Percentiles rank a stretch among this genome's conserved stretches.
These are phyloP conservation scores for Hemicrepidius hirtus DNA, from an alignment of 2,888 invertebrate species.

Conservation along the genomic window DNA sequence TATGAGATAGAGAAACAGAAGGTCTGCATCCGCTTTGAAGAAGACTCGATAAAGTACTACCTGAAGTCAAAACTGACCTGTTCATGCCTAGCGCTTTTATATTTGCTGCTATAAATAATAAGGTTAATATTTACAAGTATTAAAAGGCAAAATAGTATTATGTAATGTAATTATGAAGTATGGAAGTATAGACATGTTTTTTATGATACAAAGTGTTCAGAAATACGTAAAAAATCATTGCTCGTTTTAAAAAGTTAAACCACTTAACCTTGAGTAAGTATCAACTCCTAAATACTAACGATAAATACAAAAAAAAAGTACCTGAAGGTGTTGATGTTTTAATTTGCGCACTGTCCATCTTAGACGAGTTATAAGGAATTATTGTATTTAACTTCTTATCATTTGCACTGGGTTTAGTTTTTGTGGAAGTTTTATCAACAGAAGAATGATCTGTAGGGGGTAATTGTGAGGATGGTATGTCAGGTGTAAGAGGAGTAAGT, in stretches of 20 bases:
- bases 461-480: constrained; percentile 45
- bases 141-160: no score
- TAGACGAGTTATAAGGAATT: background rate
- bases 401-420: constrained; percentile 24
- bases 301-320: no score
- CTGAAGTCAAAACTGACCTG: constrained; percentile 59
- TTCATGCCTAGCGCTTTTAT: constrained; percentile 62
- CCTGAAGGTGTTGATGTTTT: background rate
- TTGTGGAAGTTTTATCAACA: constrained; percentile 31
- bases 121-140: background rate
- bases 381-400: constrained; percentile 19
- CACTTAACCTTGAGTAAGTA: no score
- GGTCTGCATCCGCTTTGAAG: constrained; percentile 65
- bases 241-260: no score
- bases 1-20: constrained; percentile 12
- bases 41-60: constrained; percentile 62
- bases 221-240: no score
- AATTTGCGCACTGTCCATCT: constrained; percentile 12
- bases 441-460: constrained; percentile 31
- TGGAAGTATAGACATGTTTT: no score
- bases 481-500: constrained; percentile 44
- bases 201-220: no score
- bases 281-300: no score
- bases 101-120: constrained; percentile 59
- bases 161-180: no score